phyloP scores from a whole-genome alignment of 2,113 vertebrate genomes.

The Struthidea cinerea region DNA sequence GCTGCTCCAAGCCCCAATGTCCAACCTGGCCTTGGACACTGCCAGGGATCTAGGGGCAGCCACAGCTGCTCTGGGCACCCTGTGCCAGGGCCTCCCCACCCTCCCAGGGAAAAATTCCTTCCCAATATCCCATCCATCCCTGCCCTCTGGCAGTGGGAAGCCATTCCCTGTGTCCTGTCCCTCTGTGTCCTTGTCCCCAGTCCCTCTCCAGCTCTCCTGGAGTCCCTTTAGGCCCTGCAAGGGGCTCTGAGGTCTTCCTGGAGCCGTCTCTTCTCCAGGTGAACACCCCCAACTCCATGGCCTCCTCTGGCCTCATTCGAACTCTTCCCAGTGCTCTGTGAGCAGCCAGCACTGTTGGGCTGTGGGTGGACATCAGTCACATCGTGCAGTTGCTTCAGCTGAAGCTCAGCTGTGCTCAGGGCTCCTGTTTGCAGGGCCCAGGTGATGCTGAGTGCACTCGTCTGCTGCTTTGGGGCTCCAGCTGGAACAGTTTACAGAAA shows the following conservation, averaged over 20 bases:
- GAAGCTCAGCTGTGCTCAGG: background rate
- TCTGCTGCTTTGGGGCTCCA: background rate
- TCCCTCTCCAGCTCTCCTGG: background rate
- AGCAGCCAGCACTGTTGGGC: background rate
- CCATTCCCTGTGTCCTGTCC: background rate
- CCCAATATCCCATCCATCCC: background rate
- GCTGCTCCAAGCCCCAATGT: background rate
- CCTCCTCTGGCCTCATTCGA: background rate
- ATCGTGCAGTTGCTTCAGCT: background rate
- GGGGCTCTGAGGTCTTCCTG: background rate
- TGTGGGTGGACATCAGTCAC: accelerated
- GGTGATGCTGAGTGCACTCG: accelerated
- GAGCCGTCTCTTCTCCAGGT: background rate
- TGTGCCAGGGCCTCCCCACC: background rate
- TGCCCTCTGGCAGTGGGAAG: background rate
- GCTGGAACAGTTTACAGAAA: background rate
- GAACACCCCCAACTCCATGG: background rate
- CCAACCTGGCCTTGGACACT: background rate
- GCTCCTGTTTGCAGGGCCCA: background rate
- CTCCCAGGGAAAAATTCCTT: background rate
- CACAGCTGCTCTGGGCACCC: background rate
- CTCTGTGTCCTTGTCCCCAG: background rate
- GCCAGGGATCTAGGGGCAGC: background rate
- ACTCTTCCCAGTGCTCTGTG: background rate
- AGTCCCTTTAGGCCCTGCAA: accelerated